Percentiles rank a stretch among this genome's conserved stretches.
Conservation (phyloP, 2,113 vertebrate genomes). For the Campylomormyrus tamandua region DNA sequence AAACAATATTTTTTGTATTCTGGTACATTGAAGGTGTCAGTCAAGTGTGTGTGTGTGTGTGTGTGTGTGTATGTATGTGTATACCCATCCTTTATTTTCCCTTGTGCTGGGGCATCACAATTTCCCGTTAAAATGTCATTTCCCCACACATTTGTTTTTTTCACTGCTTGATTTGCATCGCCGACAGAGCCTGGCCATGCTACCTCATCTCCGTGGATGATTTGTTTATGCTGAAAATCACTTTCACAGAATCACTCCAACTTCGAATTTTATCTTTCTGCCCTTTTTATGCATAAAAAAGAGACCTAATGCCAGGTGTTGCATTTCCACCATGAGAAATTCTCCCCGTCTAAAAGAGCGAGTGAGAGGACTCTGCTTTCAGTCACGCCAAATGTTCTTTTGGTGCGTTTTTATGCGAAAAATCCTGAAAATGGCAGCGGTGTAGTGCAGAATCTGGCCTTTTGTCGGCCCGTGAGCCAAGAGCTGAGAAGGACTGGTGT, state of each 20-base stretch:
- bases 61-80: background rate
- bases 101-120: background rate
- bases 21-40: background rate
- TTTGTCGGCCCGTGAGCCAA: background rate
- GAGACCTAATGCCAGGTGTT: background rate
- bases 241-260: background rate
- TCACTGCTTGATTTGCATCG: background rate
- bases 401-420: background rate
- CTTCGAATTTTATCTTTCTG: background rate
- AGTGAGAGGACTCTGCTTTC: background rate
- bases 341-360: background rate
- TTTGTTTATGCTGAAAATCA: conserved; percentile 4
- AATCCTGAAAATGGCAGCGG: no score
- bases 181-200: background rate
- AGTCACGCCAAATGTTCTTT: background rate
- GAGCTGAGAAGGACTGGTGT: background rate
- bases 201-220: background rate
- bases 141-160: background rate
- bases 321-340: background rate
- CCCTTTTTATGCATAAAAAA: background rate
- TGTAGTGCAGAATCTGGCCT: background rate
- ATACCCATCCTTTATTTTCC: background rate
- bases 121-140: conserved; percentile 8
- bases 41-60: background rate
- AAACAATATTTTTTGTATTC: conserved; percentile 4